These are phyloP conservation scores for Shinisaurus crocodilurus DNA, from an alignment of 2,113 vertebrate species.

Conservation along the genomic window DNA sequence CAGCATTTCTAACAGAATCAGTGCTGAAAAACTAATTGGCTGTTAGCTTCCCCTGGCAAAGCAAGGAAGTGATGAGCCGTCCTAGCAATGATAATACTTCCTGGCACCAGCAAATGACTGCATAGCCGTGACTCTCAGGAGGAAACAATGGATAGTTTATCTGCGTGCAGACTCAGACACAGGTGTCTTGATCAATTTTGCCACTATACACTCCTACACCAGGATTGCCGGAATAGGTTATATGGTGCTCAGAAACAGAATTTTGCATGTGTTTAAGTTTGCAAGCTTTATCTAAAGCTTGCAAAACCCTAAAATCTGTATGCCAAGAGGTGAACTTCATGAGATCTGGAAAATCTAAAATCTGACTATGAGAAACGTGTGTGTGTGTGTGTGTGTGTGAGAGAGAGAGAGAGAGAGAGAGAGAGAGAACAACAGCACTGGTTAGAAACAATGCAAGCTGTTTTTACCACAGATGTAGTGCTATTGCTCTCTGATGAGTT, in stretches of 20 bases:
- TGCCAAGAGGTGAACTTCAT: neutral
- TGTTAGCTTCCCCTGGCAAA: neutral
- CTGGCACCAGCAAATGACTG: slow-evolving; percentile 37
- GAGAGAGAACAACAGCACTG: neutral
- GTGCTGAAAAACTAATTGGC: slow-evolving; percentile 18
- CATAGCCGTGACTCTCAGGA: slow-evolving; percentile 3
- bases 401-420: no score
- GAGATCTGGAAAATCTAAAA: neutral
- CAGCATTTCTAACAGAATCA: slow-evolving; percentile 8
- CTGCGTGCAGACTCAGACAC: neutral
- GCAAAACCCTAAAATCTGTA: neutral
- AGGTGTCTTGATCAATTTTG: neutral
- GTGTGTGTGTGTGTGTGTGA: no score
- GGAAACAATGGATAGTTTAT: accelerated
- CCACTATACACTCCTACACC: neutral
- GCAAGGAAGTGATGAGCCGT: slow-evolving; percentile 17
- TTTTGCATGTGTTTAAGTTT: neutral
- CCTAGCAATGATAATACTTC: neutral
- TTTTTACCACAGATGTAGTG: neutral
- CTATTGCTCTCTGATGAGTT: neutral
- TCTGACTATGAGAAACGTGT: neutral
- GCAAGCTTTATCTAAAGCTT: neutral
- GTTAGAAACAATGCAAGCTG: neutral
- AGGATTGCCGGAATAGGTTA: neutral
- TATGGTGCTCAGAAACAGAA: neutral